phyloP scores from a whole-genome alignment of 2,797 vertebrate species.

The Miichthys miiuy region DNA sequence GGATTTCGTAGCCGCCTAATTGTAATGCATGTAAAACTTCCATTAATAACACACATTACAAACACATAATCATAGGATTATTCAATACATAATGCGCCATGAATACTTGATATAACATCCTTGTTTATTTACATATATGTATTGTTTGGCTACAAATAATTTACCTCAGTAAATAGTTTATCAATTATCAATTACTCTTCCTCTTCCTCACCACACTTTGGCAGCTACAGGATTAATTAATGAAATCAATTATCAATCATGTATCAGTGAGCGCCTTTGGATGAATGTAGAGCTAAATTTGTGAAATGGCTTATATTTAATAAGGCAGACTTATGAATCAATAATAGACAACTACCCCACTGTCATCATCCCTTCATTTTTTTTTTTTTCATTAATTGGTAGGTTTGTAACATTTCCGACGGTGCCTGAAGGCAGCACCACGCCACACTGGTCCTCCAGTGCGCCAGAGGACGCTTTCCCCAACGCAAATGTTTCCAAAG shows the following conservation, averaged over 20 bases:
- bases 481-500: not conserved
- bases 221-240: not conserved
- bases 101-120: not conserved
- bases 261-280: not conserved
- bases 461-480: conserved; percentile 66
- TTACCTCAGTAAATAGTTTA: too few relatives aligned
- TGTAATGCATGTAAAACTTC: not conserved
- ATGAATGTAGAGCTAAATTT: not conserved
- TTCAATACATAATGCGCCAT: not conserved
- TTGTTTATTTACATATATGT: not conserved
- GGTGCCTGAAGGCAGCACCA: not conserved
- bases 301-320: not conserved
- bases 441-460: conserved; percentile 56
- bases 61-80: not conserved
- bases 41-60: not conserved
- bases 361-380: too few relatives aligned
- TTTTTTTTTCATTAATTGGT: not conserved
- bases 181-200: not conserved
- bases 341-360: not conserved
- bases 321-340: not conserved
- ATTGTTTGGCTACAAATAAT: not conserved
- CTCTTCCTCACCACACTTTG: not conserved
- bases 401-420: not conserved
- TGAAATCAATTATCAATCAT: not conserved
- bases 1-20: not conserved